phyloP scores from a whole-genome alignment of 2,797 vertebrate genomes.

The Sebastes elongatus region DNA sequence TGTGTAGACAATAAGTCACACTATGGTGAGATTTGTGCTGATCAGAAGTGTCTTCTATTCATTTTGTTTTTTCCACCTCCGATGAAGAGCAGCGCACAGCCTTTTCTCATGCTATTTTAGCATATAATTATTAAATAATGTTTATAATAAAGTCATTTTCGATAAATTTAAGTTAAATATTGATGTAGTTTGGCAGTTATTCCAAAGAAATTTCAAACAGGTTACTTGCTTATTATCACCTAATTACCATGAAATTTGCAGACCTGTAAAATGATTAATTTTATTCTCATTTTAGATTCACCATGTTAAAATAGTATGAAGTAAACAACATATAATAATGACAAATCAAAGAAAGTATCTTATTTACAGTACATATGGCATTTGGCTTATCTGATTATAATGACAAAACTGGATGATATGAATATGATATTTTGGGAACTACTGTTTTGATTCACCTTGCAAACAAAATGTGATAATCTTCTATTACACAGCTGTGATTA shows the following conservation, averaged over 20 bases:
- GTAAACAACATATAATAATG: neutral
- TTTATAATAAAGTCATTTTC: too few species aligned
- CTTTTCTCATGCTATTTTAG: too few species aligned
- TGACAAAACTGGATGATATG: neutral
- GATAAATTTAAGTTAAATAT: too few species aligned
- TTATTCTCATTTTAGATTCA: neutral
- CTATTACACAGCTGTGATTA: neutral
- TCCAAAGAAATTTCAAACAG: too few species aligned
- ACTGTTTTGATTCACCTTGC: neutral
- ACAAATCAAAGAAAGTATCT: neutral
- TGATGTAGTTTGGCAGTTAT: fast-evolving
- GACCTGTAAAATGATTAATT: fast-evolving
- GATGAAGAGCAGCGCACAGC: too few species aligned
- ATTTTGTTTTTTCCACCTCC: too few species aligned
- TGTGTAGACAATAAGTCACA: too few species aligned
- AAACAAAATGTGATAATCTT: neutral
- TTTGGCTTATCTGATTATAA: neutral
- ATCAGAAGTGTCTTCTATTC: too few species aligned
- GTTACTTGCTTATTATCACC: too few species aligned
- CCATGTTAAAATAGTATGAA: neutral
- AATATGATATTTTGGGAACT: neutral
- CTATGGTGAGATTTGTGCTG: too few species aligned
- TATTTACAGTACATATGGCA: neutral
- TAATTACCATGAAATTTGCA: too few species aligned
- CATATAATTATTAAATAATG: too few species aligned